A percentile compares a stretch with the other conserved stretches of the same genome.
Evolutionary conservation across 2,888 invertebrate species (phyloP).

Genomic region (Norana najaformis): DNA sequence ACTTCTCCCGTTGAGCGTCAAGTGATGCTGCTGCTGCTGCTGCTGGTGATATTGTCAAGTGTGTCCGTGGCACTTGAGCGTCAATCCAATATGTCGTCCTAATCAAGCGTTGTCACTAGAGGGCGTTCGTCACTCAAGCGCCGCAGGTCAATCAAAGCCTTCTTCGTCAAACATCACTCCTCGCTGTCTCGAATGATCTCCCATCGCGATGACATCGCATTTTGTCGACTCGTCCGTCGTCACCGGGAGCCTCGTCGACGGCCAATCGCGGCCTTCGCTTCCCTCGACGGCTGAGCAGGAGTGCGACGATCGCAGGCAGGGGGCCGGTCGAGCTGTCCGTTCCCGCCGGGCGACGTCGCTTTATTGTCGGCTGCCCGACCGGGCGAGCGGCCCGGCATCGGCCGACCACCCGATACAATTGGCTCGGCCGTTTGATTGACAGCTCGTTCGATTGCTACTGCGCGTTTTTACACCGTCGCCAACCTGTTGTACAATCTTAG

Average conservation of each 20-base stretch:
- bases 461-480: not conserved
- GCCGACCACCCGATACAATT: not conserved
- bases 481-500: constrained; percentile 16
- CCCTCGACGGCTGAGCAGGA: not conserved
- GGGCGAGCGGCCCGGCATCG: not conserved
- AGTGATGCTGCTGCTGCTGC: not conserved
- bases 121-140: not conserved
- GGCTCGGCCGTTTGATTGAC: constrained; percentile 22
- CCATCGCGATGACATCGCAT: constrained; percentile 24
- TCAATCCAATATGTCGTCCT: constrained; percentile 3
- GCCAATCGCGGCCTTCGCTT: not conserved
- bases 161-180: not conserved
- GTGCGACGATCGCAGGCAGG: constrained; percentile 6
- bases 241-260: not conserved
- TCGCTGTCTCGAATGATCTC: constrained; percentile 15
- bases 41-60: not conserved
- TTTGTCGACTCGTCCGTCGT: constrained; percentile 16
- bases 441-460: not conserved
- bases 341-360: not conserved
- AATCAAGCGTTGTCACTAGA: not conserved
- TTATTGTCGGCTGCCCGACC: constrained; percentile 7
- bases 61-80: not conserved
- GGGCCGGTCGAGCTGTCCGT: constrained; percentile 23
- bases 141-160: not conserved
- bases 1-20: not conserved